Evolutionary conservation across 2,797 vertebrate genomes (phyloP).

Genomic region (Rhinella marina): DNA sequence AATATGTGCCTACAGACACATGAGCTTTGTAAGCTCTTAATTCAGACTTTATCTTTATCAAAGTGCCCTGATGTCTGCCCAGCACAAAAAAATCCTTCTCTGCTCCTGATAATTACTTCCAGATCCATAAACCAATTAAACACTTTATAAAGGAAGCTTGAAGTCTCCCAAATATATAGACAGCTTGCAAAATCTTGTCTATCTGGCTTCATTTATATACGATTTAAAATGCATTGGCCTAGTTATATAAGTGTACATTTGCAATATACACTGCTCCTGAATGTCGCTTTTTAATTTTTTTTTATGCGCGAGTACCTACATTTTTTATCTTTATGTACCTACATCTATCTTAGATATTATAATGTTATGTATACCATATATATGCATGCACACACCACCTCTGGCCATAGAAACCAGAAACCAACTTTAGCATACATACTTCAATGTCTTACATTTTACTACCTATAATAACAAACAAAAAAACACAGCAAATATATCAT

Average conservation of each 20-base stretch:
- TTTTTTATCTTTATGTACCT: not conserved
- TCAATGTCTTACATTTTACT: constrained; percentile 8
- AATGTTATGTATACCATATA: not conserved
- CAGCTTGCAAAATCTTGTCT: constrained; percentile 47
- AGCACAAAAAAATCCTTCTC: constrained; percentile 48
- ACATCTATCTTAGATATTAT: not conserved
- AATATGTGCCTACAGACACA: not conserved
- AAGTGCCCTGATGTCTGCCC: constrained; percentile 50
- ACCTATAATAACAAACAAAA: not conserved
- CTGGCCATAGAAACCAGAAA: not conserved
- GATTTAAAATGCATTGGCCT: constrained; percentile 37
- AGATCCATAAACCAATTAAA: constrained; percentile 62
- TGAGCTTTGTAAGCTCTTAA: constrained; percentile 27
- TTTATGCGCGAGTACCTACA: not conserved
- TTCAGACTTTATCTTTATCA: constrained; percentile 47
- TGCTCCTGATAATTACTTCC: constrained; percentile 61
- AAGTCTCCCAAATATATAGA: constrained; percentile 54
- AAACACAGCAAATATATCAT: constrained; percentile 10
- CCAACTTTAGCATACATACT: not conserved
- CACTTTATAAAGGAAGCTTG: constrained; percentile 61
- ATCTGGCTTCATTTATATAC: constrained; percentile 50
- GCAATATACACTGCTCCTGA: not conserved
- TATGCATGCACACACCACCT: not conserved
- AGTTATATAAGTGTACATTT: constrained; percentile 8
- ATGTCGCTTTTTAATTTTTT: not conserved